phyloP scores from a whole-genome alignment of 2,888 invertebrate genomes.

The Graphium colonna region DNA sequence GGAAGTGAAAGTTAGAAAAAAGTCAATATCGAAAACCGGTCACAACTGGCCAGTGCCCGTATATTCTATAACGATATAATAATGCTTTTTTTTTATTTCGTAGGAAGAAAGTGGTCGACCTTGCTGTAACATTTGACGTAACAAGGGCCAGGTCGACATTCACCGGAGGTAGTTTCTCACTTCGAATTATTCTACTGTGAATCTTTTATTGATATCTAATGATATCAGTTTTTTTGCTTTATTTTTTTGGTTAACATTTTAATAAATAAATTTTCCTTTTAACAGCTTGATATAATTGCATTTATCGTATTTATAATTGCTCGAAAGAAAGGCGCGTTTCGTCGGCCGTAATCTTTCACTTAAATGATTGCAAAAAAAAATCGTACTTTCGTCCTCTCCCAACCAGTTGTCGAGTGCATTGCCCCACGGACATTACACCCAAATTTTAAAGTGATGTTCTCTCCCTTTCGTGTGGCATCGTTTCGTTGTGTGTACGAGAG shows the following conservation, averaged over 20 bases:
- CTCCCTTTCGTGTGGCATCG: conserved; percentile 47
- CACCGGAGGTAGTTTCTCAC: neutral
- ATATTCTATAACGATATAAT: conserved; percentile 28
- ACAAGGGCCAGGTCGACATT: conserved; percentile 13
- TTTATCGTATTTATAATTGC: neutral
- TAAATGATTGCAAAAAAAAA: conserved; percentile 61
- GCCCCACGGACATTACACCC: conserved; percentile 62
- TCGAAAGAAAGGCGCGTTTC: conserved; percentile 11
- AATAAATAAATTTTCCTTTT: no score
- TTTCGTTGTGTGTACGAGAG: conserved; percentile 39
- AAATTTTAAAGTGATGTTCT: conserved; percentile 63
- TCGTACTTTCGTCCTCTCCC: conserved; percentile 76
- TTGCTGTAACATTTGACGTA: conserved; percentile 25
- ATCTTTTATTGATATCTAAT: no score
- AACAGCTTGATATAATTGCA: no score
- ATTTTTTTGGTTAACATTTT: no score
- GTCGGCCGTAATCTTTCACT: conserved; percentile 51
- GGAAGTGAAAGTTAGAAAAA: conserved; percentile 42
- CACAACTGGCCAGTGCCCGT: conserved; percentile 25
- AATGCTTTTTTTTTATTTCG: conserved; percentile 23
- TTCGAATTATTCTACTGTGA: conserved; percentile 2
- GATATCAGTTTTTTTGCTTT: no score
- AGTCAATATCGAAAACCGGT: conserved; percentile 34
- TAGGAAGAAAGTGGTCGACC: conserved; percentile 36
- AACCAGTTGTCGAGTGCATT: conserved; percentile 72